These are phyloP conservation scores for Trachurus trachurus DNA, from an alignment of 2,797 vertebrate species.

Conservation along the genomic window DNA sequence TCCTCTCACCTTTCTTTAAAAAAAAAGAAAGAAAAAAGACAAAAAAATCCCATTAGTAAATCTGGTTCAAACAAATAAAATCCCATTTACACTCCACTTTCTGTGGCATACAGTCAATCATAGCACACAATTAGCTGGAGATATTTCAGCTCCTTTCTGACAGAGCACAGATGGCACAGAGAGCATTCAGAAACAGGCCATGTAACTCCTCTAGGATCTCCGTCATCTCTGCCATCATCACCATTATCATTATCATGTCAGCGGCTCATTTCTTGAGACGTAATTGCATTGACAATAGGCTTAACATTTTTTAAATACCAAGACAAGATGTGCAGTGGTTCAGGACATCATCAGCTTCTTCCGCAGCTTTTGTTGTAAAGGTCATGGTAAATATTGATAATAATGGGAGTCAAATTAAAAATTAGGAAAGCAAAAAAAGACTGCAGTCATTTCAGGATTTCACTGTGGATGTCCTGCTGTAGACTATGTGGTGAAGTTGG, in stretches of 20 bases:
- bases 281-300: neutral
- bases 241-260: neutral
- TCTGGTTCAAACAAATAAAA: neutral
- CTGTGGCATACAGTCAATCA: slow-evolving; percentile 3
- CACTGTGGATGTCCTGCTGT: neutral
- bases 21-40: too few relatives aligned
- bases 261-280: neutral
- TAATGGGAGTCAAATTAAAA: neutral
- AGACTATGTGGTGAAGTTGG: neutral
- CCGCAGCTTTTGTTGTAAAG: neutral
- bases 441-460: neutral
- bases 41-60: neutral
- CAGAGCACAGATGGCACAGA: slow-evolving; percentile 47
- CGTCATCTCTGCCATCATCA: neutral
- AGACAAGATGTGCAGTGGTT: neutral
- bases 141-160: slow-evolving; percentile 33
- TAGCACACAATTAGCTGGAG: slow-evolving; percentile 35
- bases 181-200: slow-evolving; percentile 32
- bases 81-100: neutral
- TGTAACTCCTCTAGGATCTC: slow-evolving; percentile 3
- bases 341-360: neutral
- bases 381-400: neutral
- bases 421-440: neutral
- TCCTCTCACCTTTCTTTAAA: slow-evolving; percentile 22
- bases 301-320: neutral